Evolutionary conservation across 1,140 invertebrate species (phyloP), one percentile per base, ranked within the genome.

Genomic region (Drosophila auraria): DNA sequence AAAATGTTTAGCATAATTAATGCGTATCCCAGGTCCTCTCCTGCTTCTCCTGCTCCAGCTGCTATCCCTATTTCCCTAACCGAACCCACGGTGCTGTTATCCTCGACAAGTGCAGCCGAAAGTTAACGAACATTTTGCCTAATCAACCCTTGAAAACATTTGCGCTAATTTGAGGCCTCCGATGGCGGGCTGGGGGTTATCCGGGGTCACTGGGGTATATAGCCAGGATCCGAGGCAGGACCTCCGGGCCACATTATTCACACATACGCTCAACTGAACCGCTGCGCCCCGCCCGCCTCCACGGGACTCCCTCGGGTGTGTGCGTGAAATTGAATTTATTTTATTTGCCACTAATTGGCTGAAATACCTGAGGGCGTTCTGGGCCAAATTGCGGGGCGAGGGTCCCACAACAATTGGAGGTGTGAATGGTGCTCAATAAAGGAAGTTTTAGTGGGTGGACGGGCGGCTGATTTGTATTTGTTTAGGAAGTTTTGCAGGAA

Each of bases 1-100:
- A 92, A 91, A 92, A 87, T 92, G 86, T 92, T 92, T 92, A 91
- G 87, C 91, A 92, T 92, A 92, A 92, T 92, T 92, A 92, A 91
- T 91, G 73, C 83, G 61, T 61, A 80, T 64, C 54, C 58, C 72
- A 59, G 53, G 54, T 40, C 47, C 57, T 54, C 27, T 25, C 36
- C n/a, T 17, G 15, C n/a, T 0, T 6, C 33, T 38, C 40, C 50
- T 49, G 33, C n/a, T 47, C 45, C 53, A 5, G 3, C 54, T 47
- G 14, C n/a, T 17, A 47, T 65, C 27, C 40, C 51, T 44, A 70
- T 45, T 42, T 44, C 27, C 64, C 50, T 33, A 8, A 12, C 30
- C 33, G 17, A 12, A 53, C 50, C 60, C 38, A 27, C 45, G 27
- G 58, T 33, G 25, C 23, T 47, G 40, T 59, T 68, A 63, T 66